Percentiles rank a stretch among this genome's conserved stretches.
Evolutionary conservation across 2,797 vertebrate genomes (phyloP).

Genomic region (Carduelis carduelis): DNA sequence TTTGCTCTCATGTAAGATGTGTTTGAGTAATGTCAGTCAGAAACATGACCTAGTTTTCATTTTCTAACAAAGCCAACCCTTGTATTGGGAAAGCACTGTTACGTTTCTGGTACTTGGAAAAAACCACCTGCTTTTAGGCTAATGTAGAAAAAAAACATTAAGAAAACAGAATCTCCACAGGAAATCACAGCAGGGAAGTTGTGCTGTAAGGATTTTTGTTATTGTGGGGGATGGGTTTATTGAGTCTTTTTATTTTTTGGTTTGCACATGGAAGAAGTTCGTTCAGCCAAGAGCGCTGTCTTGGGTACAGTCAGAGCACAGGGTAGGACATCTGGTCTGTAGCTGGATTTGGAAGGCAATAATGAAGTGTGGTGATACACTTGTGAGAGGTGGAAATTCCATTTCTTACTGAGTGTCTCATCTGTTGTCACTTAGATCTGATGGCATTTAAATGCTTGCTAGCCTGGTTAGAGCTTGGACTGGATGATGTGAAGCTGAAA

Average conservation of each 20-base stretch:
- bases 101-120: background rate
- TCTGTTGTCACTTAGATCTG: background rate
- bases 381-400: background rate
- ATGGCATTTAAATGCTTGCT: background rate
- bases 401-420: background rate
- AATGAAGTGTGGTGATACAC: background rate
- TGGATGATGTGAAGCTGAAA: background rate
- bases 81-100: background rate
- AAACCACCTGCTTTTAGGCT: background rate
- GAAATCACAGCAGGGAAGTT: accelerated
- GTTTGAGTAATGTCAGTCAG: background rate
- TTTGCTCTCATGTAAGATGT: background rate
- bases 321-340: background rate
- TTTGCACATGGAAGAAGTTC: background rate
- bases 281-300: background rate
- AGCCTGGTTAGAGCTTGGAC: background rate
- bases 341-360: background rate
- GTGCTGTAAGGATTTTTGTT: background rate
- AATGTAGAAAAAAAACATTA: accelerated
- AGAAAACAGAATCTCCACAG: background rate
- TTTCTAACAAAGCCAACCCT: background rate
- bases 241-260: background rate
- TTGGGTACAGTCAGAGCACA: background rate
- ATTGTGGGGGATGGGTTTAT: background rate
- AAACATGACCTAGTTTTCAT: background rate